phyloP scores from a whole-genome alignment of 2,113 vertebrate species.

The Siniperca knerii region DNA sequence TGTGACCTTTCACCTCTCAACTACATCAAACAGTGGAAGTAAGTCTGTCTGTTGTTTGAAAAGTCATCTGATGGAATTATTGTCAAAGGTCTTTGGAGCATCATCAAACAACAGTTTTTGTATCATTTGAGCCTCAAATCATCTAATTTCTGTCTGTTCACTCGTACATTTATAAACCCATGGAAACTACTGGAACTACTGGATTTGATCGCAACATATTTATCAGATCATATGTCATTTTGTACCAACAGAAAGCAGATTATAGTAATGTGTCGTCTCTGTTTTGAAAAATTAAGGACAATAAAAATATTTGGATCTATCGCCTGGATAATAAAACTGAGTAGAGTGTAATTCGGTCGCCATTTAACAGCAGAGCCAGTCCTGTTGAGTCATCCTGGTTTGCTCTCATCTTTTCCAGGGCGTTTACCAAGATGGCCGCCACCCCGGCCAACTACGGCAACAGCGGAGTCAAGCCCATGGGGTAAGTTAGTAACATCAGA shows the following conservation, averaged over 20 bases:
- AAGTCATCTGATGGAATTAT: neutral
- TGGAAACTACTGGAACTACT: no score
- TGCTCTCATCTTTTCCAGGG: conserved; percentile 78
- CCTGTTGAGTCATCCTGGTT: neutral
- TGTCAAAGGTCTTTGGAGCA: neutral
- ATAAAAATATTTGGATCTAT: neutral
- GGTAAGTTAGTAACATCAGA: conserved; percentile 80
- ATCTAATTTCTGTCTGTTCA: no score
- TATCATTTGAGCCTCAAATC: no score
- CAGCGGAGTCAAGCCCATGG: conserved; percentile 92
- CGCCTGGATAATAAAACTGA: neutral
- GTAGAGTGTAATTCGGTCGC: neutral
- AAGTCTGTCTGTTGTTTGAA: conserved; percentile 73
- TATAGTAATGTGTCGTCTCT: neutral
- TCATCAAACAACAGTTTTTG: neutral
- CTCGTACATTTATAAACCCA: no score
- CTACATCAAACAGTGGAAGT: conserved; percentile 99
- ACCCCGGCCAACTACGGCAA: conserved; percentile 93
- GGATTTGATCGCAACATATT: no score
- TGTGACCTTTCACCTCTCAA: conserved; percentile 94
- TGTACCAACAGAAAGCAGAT: no score
- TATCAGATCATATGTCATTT: no score
- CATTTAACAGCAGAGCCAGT: neutral
- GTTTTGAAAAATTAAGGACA: no score
- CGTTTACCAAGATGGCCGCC: conserved; percentile 97